These are phyloP conservation scores for Clitarchus hookeri DNA, from an alignment of 2,888 invertebrate genomes.

Conservation along the genomic window DNA sequence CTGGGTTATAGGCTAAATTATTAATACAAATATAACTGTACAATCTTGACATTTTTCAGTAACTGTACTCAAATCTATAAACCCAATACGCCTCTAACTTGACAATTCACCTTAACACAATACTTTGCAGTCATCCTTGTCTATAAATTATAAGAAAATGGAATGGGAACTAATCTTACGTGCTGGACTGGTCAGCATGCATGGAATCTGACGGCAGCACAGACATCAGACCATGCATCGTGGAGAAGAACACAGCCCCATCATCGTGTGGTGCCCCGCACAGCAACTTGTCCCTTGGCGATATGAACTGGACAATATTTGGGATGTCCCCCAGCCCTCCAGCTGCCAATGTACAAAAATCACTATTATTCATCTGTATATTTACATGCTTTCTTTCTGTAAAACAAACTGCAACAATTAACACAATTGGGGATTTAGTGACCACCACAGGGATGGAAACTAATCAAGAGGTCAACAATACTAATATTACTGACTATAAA, in stretches of 20 bases:
- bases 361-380: not conserved
- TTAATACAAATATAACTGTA: too few relatives aligned
- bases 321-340: conserved; percentile 56
- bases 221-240: conserved; percentile 70
- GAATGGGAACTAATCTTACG: not conserved
- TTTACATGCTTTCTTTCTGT: not conserved
- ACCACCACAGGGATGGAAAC: too few relatives aligned
- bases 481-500: too few relatives aligned
- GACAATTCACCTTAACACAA: too few relatives aligned
- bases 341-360: not conserved
- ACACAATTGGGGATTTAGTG: too few relatives aligned
- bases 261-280: conserved; percentile 74
- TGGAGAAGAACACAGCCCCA: conserved; percentile 74
- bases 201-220: conserved; percentile 60
- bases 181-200: not conserved
- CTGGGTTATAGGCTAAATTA: too few relatives aligned
- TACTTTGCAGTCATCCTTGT: too few relatives aligned
- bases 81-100: too few relatives aligned
- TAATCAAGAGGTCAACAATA: too few relatives aligned
- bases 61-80: too few relatives aligned
- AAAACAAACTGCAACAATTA: not conserved
- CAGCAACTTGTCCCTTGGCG: conserved; percentile 66
- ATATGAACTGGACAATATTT: conserved; percentile 64
- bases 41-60: too few relatives aligned
- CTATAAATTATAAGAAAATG: too few relatives aligned